phyloP scores from a whole-genome alignment of 1,140 invertebrate genomes.

The Pseudomyrmex cubaensis region DNA sequence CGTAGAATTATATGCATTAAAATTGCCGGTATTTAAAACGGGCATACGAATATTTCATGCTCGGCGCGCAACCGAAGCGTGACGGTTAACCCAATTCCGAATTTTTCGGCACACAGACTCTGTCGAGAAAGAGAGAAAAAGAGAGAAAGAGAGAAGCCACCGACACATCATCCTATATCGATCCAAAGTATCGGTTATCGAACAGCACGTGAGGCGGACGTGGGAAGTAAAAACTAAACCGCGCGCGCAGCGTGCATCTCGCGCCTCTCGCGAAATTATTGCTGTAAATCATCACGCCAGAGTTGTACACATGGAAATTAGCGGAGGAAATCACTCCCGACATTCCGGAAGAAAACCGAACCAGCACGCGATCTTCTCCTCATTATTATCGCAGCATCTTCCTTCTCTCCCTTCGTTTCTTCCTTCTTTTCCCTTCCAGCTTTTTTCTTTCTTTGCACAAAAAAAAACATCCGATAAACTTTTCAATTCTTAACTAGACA shows the following conservation, averaged over 20 bases:
- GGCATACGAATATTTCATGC: constrained; percentile 44
- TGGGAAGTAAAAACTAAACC: constrained; percentile 45
- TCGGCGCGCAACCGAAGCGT: constrained; percentile 19
- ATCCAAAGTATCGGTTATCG: constrained; percentile 34
- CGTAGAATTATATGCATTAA: constrained; percentile 52
- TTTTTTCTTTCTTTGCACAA: no score
- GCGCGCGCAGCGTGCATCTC: constrained; percentile 4
- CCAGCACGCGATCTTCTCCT: constrained; percentile 5
- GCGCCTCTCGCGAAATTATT: constrained; percentile 7
- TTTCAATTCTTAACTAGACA: no score
- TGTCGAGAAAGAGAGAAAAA: neutral
- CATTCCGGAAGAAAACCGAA: constrained; percentile 36
- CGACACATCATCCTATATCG: neutral
- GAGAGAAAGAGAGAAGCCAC: neutral
- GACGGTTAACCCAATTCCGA: constrained; percentile 42
- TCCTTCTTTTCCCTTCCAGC: no score
- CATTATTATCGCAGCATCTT: constrained; percentile 11
- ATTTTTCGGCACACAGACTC: constrained; percentile 22
- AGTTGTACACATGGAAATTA: constrained; percentile 16
- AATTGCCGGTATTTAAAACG: constrained; percentile 50
- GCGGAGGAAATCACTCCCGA: constrained; percentile 28
- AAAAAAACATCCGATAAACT: no score
- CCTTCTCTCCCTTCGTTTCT: neutral
- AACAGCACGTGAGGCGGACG: neutral
- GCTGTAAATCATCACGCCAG: constrained; percentile 28